Evolutionary conservation across 2,888 invertebrate species (phyloP).

Genomic region (Malthinus flaveolus): DNA sequence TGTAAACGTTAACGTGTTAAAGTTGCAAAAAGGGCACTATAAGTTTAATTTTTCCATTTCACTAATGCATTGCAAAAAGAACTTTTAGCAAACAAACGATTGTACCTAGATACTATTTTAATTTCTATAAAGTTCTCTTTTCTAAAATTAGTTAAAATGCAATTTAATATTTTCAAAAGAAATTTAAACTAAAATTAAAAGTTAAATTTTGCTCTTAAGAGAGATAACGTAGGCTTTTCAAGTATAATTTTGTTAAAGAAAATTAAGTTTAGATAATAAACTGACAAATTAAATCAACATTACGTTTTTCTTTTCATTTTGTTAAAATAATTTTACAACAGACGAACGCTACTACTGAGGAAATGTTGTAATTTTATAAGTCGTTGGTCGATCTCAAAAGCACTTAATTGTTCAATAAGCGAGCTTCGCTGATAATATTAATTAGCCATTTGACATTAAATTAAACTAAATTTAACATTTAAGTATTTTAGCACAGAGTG

Average conservation of each 20-base stretch:
- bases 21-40: too few species aligned
- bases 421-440: constrained; percentile 31
- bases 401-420: constrained; percentile 35
- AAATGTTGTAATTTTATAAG: constrained; percentile 14
- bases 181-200: too few species aligned
- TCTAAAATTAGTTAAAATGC: too few species aligned
- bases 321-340: background rate
- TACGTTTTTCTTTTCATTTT: background rate
- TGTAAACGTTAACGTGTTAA: too few species aligned
- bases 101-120: too few species aligned
- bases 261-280: constrained; percentile 13
- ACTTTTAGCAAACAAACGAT: too few species aligned
- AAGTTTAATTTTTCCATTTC: too few species aligned
- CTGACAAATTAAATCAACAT: constrained; percentile 18
- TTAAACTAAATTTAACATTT: too few species aligned
- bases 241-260: constrained; percentile 3
- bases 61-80: too few species aligned
- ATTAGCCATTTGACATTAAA: constrained; percentile 33
- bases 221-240: background rate
- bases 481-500: too few species aligned
- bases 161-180: too few species aligned
- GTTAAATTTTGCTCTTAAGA: background rate
- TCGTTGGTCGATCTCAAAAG: constrained; percentile 23
- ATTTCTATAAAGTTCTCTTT: too few species aligned
- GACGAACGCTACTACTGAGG: constrained; percentile 13